Evolutionary conservation across 1,140 invertebrate genomes (phyloP).

Genomic region (Palaemon carinicauda): DNA sequence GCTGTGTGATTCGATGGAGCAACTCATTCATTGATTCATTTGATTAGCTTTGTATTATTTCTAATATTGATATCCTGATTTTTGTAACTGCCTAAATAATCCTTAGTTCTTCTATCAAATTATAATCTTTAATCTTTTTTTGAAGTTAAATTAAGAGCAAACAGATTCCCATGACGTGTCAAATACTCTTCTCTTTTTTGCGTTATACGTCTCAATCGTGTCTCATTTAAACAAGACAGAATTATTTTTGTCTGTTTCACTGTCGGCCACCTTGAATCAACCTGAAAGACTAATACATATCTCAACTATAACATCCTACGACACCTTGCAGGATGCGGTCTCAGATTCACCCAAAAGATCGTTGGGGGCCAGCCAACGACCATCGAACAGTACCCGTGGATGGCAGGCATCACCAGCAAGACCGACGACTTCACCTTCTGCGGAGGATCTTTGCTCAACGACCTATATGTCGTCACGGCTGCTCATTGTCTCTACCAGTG

Average conservation of each 20-base stretch:
- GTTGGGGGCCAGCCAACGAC: not conserved
- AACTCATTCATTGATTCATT: too few species aligned
- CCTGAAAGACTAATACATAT: not conserved
- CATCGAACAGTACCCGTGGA: slow-evolving; percentile 10
- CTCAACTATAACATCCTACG: not conserved
- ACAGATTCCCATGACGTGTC: too few species aligned
- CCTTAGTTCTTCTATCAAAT: too few species aligned
- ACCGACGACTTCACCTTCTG: not conserved
- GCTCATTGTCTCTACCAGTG: slow-evolving; percentile 8
- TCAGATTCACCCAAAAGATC: not conserved
- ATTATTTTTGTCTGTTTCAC: not conserved
- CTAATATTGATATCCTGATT: too few species aligned
- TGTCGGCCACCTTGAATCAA: not conserved
- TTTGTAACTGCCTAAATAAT: too few species aligned
- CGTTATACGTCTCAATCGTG: too few species aligned
- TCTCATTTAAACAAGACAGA: too few species aligned
- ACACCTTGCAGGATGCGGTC: not conserved
- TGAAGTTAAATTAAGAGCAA: too few species aligned
- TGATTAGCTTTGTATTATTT: too few species aligned
- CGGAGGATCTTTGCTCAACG: slow-evolving; percentile 10
- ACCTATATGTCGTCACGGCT: slow-evolving; percentile 11
- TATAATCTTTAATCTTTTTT: too few species aligned
- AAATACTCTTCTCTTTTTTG: too few species aligned
- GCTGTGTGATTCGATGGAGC: too few species aligned
- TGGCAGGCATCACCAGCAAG: not conserved